Base-by-base conservation (phyloP, 2,888 invertebrate genomes). In the Acleris cristana region DNA sequence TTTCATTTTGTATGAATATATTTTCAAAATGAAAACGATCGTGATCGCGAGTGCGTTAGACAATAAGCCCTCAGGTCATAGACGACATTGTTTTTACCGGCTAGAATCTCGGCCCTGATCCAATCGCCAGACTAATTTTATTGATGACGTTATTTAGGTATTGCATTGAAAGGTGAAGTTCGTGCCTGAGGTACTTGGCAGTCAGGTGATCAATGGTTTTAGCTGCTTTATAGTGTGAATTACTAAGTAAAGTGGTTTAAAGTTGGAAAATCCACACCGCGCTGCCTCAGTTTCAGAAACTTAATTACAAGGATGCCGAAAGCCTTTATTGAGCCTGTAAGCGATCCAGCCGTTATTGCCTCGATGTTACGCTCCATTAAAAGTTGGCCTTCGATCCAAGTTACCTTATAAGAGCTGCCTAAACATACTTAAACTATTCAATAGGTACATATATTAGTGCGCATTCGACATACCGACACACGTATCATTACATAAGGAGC, bases 331-430 rank as follows among this genome's bases (percentile, higher is more conserved):
- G 34, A 19, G 40, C 23, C 48, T 48, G 19, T 59, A 48, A 55
- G 57, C 23, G 53, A 65, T 54, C 54, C 34, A 48, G 54, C 21
- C 30, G 8, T 18, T 54, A 52, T 40, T 26, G 58, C 45, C 3
- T 18, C 48, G 58, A 48, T 54, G n/a, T n/a, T 21, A 54, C 34
- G 62, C 55, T 63, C 48, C 55, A 56, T 49, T 65, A 54, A 48
- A 48, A 21, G 14, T 59, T 49, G 59, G 58, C 65, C 54, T 58
- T 48, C 58, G 23, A 18, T 16, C 58, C 48, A 45, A 26, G 58
- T 58, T 48, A 21, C 48, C 54, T 48, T 45, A 34, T 64, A 64
- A 64, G 51, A 40, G 23, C 63, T 19, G 34, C 56, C 56, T 21
- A 51, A 40, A 40, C 40, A 14, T 14, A 40, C 34, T 40, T 14